Percentiles rank a stretch among this genome's conserved stretches.
phyloP scores from a whole-genome alignment of 2,888 invertebrate species.

The Drosophila kanekoi region DNA sequence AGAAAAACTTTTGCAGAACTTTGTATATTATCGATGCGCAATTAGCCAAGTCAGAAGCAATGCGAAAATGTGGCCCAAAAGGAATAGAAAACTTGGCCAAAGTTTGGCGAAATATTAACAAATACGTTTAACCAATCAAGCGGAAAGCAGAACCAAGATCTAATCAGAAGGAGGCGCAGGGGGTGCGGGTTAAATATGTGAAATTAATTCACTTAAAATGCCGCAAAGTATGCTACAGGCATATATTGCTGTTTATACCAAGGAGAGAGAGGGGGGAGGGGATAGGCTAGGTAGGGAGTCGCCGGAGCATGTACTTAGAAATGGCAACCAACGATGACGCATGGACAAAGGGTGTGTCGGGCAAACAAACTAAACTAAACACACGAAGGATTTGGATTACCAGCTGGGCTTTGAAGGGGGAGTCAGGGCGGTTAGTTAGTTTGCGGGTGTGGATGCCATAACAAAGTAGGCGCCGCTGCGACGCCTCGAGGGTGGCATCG shows the following conservation, averaged over 20 bases:
- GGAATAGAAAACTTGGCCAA: conserved; percentile 21
- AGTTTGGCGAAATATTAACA: neutral
- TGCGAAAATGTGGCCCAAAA: conserved; percentile 7
- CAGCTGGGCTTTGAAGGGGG: neutral
- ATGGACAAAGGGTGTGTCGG: conserved; percentile 46
- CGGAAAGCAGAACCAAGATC: conserved; percentile 21
- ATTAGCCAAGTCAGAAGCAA: conserved; percentile 24
- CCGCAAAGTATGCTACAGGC: conserved; percentile 65
- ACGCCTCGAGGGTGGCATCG: conserved; percentile 39
- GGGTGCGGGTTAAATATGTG: conserved; percentile 38
- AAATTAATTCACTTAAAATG: conserved; percentile 75
- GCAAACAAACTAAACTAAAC: conserved; percentile 2
- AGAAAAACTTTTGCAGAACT: conserved; percentile 3
- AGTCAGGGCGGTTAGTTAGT: neutral
- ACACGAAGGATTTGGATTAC: conserved; percentile 37
- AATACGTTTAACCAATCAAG: conserved; percentile 21
- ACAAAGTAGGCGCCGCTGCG: conserved; percentile 61
- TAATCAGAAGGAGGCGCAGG: conserved; percentile 44
- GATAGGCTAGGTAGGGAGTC: too few species aligned
- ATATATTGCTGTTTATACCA: neutral
- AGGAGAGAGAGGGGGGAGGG: neutral
- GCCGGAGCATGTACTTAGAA: conserved; percentile 15
- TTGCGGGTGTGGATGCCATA: conserved; percentile 26
- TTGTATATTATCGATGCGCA: conserved; percentile 23
- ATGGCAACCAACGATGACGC: conserved; percentile 45